Base-by-base conservation (phyloP, 2,888 invertebrate genomes). In the Agriopis aurantiaria region DNA sequence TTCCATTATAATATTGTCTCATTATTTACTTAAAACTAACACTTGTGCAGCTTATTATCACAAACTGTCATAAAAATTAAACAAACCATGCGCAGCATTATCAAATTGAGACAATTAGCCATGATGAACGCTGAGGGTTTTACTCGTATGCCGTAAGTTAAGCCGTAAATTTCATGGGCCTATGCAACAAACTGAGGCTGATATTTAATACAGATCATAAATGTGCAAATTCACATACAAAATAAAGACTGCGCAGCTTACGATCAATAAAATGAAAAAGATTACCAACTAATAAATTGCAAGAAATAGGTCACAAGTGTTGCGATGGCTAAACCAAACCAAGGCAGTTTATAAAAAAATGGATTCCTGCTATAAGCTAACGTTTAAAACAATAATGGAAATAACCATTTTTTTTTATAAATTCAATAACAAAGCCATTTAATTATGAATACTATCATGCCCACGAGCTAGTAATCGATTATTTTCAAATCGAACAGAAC, bases 1-100 rank as follows among this genome's bases (percentile, higher is more conserved):
- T 33, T 33, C 33, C 33, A 33, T 33, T 33, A 23, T 23, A 23
- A 2, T 23, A 33, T 33, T 33, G 33, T 33, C 33, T 33, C 5
- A 33, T 33, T 33, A 23, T 23, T 23, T 23, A 33, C 33, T 33
- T 33, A 33, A 33, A 33, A 33, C 33, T 33, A 33, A 33, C 33
- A 33, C 0, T 33, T 53, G 8, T 6, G 3, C n/a, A 10, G 7
- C 11, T n/a, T 33, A 40, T 23, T 23, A 0, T 33, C 55, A 40
- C 1, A 6, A 33, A 23, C 11, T 3, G 55, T 40, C 9, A 17
- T 57, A 43, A 46, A 12, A 57, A 62, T 5, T 8, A 43, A 51
- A 88, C 90, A 82, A 81, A 91, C 92, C 90, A 91, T 86, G 78
- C 84, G 85, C 76, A 81, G 86, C 88, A 87, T 81, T 70, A 90